Base-by-base conservation (phyloP, 2,888 invertebrate genomes). In the Brachylomia viminalis region DNA sequence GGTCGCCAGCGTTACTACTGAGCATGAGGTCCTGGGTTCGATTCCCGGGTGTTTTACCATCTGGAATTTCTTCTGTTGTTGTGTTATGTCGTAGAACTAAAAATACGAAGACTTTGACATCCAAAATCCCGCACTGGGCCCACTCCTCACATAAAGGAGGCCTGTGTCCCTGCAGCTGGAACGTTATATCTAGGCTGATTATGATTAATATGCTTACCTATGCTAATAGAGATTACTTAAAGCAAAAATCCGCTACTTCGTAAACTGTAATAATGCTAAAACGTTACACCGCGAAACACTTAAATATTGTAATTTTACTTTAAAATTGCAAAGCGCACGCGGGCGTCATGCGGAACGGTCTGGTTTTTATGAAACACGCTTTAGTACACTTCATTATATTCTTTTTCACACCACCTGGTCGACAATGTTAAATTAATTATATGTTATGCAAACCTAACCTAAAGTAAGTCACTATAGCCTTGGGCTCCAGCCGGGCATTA, bases 271-370 rank as follows among this genome's bases (percentile, higher is more conserved):
- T 67, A 54, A 80, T 64, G 15, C 45, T 58, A 45, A 74, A 68
- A 59, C 13, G 23, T 66, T 54, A 64, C 15, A 64, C 45, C 27
- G 49, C 64, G 15, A 83, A 77, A 49, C 54, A 62, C 47, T 58
- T 72, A 11, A 49, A 61, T 56, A 67, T 73, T 73, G 56, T 73
- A 68, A 74, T 73, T 64, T 66, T 54, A 33, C 62, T 64, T 72
- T 80, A 54, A 64, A 64, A 84, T 82, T 84, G 67, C 82, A 71
- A 80, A 71, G 33, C 54, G 75, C 75, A 56, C 68, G 62, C 72
- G 49, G 71, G 30, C 67, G 61, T 73, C 56, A 59, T 61, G 82
- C 64, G 82, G 81, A 82, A 85, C 82, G 85, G 64, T 70, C 82
- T 75, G 17, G 62, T 80, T 84, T 84, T 80, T 61, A 30, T 72